Evolutionary conservation across 2,113 vertebrate species (phyloP).

Genomic region (Panthera uncia): DNA sequence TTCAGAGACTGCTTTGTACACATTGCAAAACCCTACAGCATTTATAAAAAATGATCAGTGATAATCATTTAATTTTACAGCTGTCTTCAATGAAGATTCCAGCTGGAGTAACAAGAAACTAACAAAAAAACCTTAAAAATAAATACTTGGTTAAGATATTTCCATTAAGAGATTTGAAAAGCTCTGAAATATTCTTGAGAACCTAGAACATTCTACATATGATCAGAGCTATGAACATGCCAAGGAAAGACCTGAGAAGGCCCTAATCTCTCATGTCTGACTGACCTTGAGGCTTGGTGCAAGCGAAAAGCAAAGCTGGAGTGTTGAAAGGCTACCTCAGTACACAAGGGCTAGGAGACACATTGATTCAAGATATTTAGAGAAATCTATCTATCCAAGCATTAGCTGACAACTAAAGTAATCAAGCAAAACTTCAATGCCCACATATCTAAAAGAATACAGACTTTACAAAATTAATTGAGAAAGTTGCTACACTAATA

Average conservation of each 20-base stretch:
- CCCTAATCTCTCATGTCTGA: not conserved
- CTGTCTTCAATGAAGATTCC: not conserved
- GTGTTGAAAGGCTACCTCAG: too few relatives aligned
- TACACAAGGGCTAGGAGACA: not conserved
- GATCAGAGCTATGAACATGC: not conserved
- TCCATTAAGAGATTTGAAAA: not conserved
- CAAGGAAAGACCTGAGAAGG: not conserved
- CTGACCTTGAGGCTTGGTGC: not conserved
- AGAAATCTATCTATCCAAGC: not conserved
- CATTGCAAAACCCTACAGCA: not conserved
- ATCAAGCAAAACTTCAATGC: not conserved
- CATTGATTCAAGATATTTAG: not conserved
- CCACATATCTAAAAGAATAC: not conserved
- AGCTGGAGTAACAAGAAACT: not conserved
- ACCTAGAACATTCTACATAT: not conserved
- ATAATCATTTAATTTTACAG: not conserved
- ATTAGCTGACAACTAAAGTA: not conserved
- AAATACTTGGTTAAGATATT: not conserved
- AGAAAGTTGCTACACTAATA: not conserved
- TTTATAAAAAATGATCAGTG: not conserved
- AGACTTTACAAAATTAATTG: not conserved
- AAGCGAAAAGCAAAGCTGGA: not conserved
- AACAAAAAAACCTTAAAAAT: not conserved
- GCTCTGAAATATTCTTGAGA: not conserved
- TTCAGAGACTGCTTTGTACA: not conserved